Evolutionary conservation across 2,113 vertebrate genomes (phyloP), one percentile per base, ranked within the genome.

Genomic region (Haemorhous mexicanus): DNA sequence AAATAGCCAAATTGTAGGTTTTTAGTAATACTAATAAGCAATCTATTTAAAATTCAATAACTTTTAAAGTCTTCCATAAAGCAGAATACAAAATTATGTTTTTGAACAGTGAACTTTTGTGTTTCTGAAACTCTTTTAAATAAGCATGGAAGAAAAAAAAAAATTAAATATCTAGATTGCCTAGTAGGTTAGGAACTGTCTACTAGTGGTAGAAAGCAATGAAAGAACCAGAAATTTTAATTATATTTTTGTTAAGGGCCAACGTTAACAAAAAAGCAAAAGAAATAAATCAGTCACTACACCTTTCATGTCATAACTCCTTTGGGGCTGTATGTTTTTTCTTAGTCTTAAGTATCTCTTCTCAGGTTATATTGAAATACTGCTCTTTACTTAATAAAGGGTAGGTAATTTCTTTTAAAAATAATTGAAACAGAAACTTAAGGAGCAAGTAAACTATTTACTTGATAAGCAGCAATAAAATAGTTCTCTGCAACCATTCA

Each of bases 271-370:
- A n/a, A 73, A 85, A 85, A 32, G 2, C 1, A 68, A 44, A 78
- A 61, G 0, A 26, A 77, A 80, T 4, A 1, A n/a, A 44, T 49
- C 46, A 52, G 12, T 50, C 8, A 0, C 7, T 59, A 9, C 10
- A 46, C 1, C 2, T 74, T 64, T 64, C 24, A 46, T 30, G 16
- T 3, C 23, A 20, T 66, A 32, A 26, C 0, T 19, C 9, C 5
- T 59, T 33, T 35, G 26, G 6, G 1, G 1, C 56, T 26, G 11
- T 9, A 1, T 5, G 0, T 12, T 50, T 50, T 50, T 50, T 13
- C n/a, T n/a, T 10, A 55, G 10, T 37, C 18, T 47, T 24, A 80
- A 62, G 6, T 26, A 20, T 37, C 23, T 62, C 21, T 6, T 92
- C 10, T 70, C 46, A 21, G 2, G 3, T 4, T 72, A 3, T 35